phyloP scores from a whole-genome alignment of 2,797 vertebrate species.

The Oreochromis grahami region DNA sequence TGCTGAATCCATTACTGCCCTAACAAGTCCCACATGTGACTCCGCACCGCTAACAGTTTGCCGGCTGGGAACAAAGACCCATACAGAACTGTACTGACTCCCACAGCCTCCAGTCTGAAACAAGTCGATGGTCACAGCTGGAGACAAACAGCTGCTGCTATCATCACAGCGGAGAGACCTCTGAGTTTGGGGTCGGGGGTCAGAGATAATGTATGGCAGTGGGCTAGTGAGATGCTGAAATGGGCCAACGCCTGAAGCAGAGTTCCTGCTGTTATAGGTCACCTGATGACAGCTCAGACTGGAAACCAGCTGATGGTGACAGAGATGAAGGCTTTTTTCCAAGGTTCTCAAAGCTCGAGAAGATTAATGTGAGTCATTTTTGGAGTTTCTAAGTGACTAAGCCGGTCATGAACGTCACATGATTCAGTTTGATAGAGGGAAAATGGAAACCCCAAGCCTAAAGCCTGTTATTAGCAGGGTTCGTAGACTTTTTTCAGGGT shows the following conservation, averaged over 20 bases:
- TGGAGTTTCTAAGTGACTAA: background rate
- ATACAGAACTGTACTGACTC: background rate
- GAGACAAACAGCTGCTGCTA: background rate
- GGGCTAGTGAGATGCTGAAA: background rate
- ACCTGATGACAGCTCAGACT: background rate
- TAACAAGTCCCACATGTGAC: background rate
- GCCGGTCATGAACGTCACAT: background rate
- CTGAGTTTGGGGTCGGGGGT: background rate
- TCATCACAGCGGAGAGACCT: background rate
- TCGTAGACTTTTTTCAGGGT: too few species aligned
- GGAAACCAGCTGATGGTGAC: background rate
- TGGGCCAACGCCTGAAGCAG: background rate
- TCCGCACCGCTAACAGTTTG: background rate
- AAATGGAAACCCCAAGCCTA: background rate
- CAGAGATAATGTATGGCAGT: background rate
- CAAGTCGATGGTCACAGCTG: background rate
- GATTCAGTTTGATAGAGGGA: background rate
- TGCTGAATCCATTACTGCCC: background rate
- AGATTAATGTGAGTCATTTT: fast-evolving
- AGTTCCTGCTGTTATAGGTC: background rate
- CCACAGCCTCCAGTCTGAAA: background rate
- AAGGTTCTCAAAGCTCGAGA: background rate
- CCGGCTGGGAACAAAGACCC: background rate
- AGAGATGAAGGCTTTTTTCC: background rate
- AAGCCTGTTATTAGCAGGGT: background rate